These are phyloP conservation scores for Reticulitermes lucifugus DNA, from an alignment of 2,888 invertebrate genomes.

Conservation along the genomic window DNA sequence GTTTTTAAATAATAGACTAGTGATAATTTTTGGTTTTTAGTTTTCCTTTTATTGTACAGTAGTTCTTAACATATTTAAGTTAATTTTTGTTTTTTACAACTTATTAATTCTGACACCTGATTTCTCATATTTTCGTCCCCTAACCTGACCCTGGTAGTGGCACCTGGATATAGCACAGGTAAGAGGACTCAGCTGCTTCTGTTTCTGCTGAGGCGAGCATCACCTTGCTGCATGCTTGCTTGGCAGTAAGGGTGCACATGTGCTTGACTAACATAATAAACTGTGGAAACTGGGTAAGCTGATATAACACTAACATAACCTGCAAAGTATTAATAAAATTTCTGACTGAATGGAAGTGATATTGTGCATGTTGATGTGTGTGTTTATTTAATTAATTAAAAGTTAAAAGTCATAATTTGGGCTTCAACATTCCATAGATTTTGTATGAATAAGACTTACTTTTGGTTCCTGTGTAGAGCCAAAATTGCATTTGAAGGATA, in stretches of 20 bases:
- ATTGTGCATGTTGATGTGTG: too few relatives aligned
- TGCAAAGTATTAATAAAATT: neutral
- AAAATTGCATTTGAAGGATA: too few relatives aligned
- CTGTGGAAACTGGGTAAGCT: neutral
- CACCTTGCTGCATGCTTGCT: conserved; percentile 34
- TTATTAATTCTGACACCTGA: conserved; percentile 48
- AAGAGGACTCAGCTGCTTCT: conserved; percentile 40
- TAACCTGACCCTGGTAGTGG: conserved; percentile 48
- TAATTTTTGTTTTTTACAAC: conserved; percentile 39
- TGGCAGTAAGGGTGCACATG: conserved; percentile 4
- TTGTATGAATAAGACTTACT: too few relatives aligned
- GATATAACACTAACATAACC: neutral
- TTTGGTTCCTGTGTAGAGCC: too few relatives aligned
- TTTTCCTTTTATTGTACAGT: conserved; percentile 20
- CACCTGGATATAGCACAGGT: conserved; percentile 47
- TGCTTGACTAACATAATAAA: conserved; percentile 9
- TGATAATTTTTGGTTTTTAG: neutral
- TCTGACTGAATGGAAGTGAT: neutral
- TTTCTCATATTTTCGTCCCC: conserved; percentile 50
- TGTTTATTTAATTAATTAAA: too few relatives aligned
- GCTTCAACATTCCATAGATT: too few relatives aligned
- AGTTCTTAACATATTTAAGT: conserved; percentile 25
- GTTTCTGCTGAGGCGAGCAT: conserved; percentile 13
- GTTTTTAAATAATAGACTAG: conserved; percentile 39
- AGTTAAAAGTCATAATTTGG: too few relatives aligned